A percentile compares a stretch with the other conserved stretches of the same genome.
Evolutionary conservation across 1,140 invertebrate genomes (phyloP).

Genomic region (Cydia strobilella): DNA sequence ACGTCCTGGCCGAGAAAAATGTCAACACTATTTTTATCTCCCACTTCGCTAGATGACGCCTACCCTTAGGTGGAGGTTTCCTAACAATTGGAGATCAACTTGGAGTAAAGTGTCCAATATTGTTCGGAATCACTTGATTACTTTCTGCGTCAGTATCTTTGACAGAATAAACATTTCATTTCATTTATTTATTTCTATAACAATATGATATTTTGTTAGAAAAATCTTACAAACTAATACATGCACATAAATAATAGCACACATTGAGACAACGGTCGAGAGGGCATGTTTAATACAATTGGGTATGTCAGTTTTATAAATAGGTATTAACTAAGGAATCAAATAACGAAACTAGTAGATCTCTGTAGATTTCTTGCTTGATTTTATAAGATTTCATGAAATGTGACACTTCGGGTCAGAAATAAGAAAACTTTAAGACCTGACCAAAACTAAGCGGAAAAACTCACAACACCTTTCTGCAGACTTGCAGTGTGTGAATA

Average conservation of each 20-base stretch:
- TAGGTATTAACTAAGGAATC: too few relatives aligned
- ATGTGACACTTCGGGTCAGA: background rate
- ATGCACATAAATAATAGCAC: too few relatives aligned
- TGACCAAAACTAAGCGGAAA: background rate
- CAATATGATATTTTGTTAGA: too few relatives aligned
- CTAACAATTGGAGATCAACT: background rate
- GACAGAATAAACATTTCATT: too few relatives aligned
- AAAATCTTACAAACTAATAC: too few relatives aligned
- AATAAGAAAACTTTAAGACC: background rate
- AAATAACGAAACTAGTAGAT: too few relatives aligned
- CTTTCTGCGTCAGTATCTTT: background rate
- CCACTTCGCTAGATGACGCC: constrained; percentile 9
- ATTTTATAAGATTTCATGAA: background rate
- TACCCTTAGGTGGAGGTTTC: constrained; percentile 10
- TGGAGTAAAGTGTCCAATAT: background rate
- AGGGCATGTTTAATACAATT: too few relatives aligned
- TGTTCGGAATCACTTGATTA: background rate
- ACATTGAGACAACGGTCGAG: too few relatives aligned
- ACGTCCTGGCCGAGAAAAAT: constrained; percentile 39
- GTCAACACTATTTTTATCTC: constrained; percentile 48
- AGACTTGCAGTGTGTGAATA: background rate
- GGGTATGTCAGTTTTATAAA: too few relatives aligned
- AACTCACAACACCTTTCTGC: background rate
- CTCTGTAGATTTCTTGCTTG: too few relatives aligned
- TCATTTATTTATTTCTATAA: too few relatives aligned